Conservation (phyloP, 2,797 vertebrate genomes). For the Eulemur rubriventer region DNA sequence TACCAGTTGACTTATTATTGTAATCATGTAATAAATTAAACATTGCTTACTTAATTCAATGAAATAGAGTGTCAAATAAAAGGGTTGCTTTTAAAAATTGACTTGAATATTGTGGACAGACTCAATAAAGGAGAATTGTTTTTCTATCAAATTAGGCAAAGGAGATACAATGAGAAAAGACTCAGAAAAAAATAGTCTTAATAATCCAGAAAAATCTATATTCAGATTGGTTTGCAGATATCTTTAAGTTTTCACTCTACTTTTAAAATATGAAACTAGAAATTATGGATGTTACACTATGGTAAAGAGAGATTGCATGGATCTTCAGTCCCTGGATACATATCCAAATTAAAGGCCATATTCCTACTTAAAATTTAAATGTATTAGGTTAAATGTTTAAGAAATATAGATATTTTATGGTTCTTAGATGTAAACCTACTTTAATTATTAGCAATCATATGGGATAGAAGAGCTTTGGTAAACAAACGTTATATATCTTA, state of each 20-base stretch:
- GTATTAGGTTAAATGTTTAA: not conserved
- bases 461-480: not conserved
- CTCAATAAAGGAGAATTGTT: not conserved
- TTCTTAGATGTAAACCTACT: not conserved
- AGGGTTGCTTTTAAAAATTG: constrained; percentile 31
- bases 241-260: not conserved
- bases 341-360: constrained; percentile 6
- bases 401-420: not conserved
- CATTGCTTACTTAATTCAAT: constrained; percentile 23
- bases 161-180: not conserved
- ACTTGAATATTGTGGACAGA: constrained; percentile 35
- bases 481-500: not conserved
- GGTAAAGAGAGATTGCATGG: not conserved
- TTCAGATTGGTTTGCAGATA: not conserved
- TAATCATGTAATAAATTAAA: constrained; percentile 64
- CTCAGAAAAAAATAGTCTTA: not conserved
- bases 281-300: not conserved
- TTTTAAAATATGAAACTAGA: constrained; percentile 18
- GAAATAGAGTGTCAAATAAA: constrained; percentile 31
- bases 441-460: not conserved
- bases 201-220: not conserved
- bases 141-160: constrained; percentile 27
- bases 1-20: constrained; percentile 57
- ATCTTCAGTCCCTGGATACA: not conserved
- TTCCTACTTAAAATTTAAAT: not conserved